phyloP scores from a whole-genome alignment of 2,797 vertebrate genomes.

The Alca torda region DNA sequence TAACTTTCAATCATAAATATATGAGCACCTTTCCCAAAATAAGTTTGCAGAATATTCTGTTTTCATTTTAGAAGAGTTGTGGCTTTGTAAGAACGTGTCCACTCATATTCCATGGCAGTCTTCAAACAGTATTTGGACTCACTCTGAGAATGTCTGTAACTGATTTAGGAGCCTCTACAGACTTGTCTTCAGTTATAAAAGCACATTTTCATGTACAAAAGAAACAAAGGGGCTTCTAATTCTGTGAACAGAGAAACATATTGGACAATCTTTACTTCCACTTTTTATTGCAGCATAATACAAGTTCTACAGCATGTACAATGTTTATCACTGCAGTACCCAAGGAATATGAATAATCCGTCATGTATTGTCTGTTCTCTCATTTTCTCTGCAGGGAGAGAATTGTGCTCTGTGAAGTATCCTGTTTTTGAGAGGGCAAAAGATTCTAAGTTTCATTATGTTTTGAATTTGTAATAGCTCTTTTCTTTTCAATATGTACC shows the following conservation, averaged over 20 bases:
- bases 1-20: not conserved
- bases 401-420: not conserved
- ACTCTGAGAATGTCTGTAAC: constrained; percentile 7
- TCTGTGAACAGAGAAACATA: constrained; percentile 21
- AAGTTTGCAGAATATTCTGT: not conserved
- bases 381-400: constrained; percentile 4
- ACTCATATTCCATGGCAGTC: not conserved
- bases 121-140: constrained; percentile 15
- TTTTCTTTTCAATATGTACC: not conserved
- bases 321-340: constrained; percentile 28
- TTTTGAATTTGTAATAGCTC: not conserved
- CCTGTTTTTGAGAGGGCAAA: constrained; percentile 5
- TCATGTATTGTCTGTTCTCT: constrained; percentile 22
- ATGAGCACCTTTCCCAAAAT: constrained; percentile 23
- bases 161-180: constrained; percentile 41
- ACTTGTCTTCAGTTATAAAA: constrained; percentile 44
- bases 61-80: constrained; percentile 13
- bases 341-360: constrained; percentile 37
- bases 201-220: constrained; percentile 15
- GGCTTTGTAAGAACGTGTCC: constrained; percentile 27
- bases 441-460: not conserved
- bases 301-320: constrained; percentile 6
- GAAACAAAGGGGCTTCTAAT: constrained; percentile 45
- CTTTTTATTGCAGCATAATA: constrained; percentile 27
- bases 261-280: constrained; percentile 23